A percentile compares a stretch with the other conserved stretches of the same genome.
Evolutionary conservation across 2,113 vertebrate genomes (phyloP).

Genomic region (Lophius piscatorius): DNA sequence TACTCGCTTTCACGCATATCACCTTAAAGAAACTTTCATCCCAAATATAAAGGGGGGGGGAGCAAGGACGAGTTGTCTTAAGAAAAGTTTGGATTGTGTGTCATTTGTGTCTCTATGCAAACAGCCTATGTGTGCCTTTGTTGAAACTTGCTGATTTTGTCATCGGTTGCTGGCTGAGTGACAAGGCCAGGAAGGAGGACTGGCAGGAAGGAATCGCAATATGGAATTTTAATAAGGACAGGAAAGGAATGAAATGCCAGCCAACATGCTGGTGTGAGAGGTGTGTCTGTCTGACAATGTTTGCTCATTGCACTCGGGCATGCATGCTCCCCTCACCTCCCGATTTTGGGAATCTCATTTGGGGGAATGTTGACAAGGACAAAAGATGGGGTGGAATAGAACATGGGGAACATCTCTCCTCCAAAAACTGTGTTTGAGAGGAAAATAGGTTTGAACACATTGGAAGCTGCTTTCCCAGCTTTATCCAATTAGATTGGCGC

Average conservation of each 20-base stretch:
- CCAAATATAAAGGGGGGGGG: constrained; percentile 76
- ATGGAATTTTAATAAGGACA: constrained; percentile 80
- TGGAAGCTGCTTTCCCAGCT: constrained; percentile 78
- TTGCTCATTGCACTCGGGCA: constrained; percentile 63
- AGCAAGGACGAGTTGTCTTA: constrained; percentile 70
- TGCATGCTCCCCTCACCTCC: constrained; percentile 66
- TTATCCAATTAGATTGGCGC: constrained; percentile 80
- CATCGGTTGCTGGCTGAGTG: constrained; percentile 67
- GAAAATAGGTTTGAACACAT: constrained; percentile 45
- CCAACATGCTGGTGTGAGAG: constrained; percentile 67
- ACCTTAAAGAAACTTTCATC: constrained; percentile 79
- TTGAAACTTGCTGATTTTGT: constrained; percentile 72
- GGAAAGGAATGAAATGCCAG: constrained; percentile 70
- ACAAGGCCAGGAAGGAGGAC: constrained; percentile 74
- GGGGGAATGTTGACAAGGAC: constrained; percentile 76
- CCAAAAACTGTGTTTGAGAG: constrained; percentile 13
- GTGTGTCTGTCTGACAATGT: constrained; percentile 76
- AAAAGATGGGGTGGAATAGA: constrained; percentile 62
- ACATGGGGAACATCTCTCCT: constrained; percentile 21
- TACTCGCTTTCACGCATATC: constrained; percentile 60
- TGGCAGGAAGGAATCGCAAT: constrained; percentile 78
- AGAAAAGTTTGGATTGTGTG: constrained; percentile 78
- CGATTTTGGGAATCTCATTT: constrained; percentile 77
- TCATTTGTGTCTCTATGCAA: constrained; percentile 55
- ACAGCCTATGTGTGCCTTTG: constrained; percentile 57